Base-by-base conservation (phyloP, 2,797 vertebrate genomes). In the Enteromius anoplus region DNA sequence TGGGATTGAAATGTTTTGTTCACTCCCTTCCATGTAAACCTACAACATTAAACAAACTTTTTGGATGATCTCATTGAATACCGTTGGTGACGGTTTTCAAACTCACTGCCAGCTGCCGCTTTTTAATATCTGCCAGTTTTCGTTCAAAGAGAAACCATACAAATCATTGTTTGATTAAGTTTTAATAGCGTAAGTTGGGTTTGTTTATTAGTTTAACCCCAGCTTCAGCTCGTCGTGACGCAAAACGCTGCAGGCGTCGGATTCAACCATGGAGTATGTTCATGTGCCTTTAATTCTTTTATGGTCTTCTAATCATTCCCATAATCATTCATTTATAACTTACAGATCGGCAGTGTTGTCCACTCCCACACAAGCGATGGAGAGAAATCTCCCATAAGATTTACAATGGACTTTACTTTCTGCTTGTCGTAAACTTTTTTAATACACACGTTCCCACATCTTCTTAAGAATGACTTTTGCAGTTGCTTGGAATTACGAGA, bases 121-220 rank as follows among this genome's bases (percentile, higher is more conserved):
- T 60, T 37, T 80, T 15, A 58, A 55, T 70, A 45, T 32, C 37
- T 62, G 26, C 37, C 68, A 19, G 64, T 53, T 68, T 68, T 4
- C 0, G 2, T 79, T 11, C 12, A 51, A 66, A n/a, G 2, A 23
- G 26, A 65, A 45, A 32, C 40, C 10, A 0, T n/a, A 15, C 3
- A 32, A 66, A 79, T 40, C 1, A 53, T 79, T 1, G n/a, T 53
- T 68, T 68, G 47, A 79, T 53, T 23, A 11, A 23, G 7, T 79
- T 68, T 68, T 79, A 53, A 79, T 79, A 40, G 77, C 26, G 53
- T 37, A 26, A 40, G 32, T 68, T 79, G 53, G 77, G 72, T 78
- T 51, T 53, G 64, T 78, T 78, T 78, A 68, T 53, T 78, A 23
- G 64, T 40, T 53, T 51, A 66, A 66, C 45, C 45, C 45, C 29